Percentiles rank a stretch among this genome's conserved stretches.
These are phyloP conservation scores for Chaetogeoica ovagalla DNA, from an alignment of 2,888 invertebrate species.

Conservation along the genomic window DNA sequence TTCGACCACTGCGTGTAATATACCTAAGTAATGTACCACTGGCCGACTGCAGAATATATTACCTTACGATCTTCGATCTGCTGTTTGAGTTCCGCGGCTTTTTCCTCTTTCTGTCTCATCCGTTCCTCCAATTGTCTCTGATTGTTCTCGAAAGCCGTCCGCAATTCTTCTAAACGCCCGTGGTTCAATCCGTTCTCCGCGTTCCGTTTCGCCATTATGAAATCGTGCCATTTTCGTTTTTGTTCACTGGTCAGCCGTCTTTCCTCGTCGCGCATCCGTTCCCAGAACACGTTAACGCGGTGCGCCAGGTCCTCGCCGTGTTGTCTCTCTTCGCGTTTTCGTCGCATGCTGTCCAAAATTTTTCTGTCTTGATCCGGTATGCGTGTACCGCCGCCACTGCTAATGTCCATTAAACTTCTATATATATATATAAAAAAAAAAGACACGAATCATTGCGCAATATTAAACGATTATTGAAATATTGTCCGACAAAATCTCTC, in stretches of 20 bases:
- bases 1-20: no score
- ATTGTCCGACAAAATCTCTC: no score
- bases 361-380: slow-evolving; percentile 63
- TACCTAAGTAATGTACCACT: no score
- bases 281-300: slow-evolving; percentile 63
- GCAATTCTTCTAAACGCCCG: slow-evolving; percentile 57
- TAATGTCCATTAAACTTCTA: slow-evolving; percentile 54
- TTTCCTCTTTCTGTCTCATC: slow-evolving; percentile 57
- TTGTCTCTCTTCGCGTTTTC: slow-evolving; percentile 62
- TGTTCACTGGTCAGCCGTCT: slow-evolving; percentile 55
- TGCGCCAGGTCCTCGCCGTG: slow-evolving; percentile 62
- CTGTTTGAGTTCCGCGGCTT: slow-evolving; percentile 57
- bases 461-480: no score
- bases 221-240: slow-evolving; percentile 57
- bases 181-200: slow-evolving; percentile 58
- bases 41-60: neutral
- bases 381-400: slow-evolving; percentile 15
- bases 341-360: slow-evolving; percentile 62
- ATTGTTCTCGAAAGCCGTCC: slow-evolving; percentile 57
- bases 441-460: neutral
- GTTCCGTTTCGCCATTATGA: slow-evolving; percentile 57
- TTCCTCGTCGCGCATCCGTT: slow-evolving; percentile 60
- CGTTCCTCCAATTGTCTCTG: slow-evolving; percentile 57
- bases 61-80: slow-evolving; percentile 55
- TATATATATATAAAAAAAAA: neutral